phyloP scores from a whole-genome alignment of 2,113 vertebrate genomes.

The Sebastes schlegelii region DNA sequence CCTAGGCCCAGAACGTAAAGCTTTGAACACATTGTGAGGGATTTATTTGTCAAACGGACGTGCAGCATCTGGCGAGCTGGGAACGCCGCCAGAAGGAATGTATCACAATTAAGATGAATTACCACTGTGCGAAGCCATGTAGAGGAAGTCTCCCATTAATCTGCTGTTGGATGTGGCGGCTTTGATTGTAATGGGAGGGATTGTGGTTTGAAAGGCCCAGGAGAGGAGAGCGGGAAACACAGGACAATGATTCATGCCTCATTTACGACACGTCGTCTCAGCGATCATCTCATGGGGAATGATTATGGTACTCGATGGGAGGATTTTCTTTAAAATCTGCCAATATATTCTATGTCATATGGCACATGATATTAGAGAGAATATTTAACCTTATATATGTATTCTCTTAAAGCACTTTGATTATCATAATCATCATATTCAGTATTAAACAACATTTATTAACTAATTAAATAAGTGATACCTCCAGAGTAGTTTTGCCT shows the following conservation, averaged over 20 bases:
- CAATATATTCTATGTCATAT: neutral
- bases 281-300: slow-evolving; percentile 30
- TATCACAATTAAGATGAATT: slow-evolving; percentile 75
- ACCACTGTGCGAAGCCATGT: slow-evolving; percentile 44
- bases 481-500: neutral
- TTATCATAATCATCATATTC: slow-evolving; percentile 26
- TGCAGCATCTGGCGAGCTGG: slow-evolving; percentile 66
- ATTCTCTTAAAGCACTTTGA: slow-evolving; percentile 65
- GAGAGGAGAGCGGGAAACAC: slow-evolving; percentile 41
- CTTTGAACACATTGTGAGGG: slow-evolving; percentile 58
- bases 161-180: slow-evolving; percentile 55
- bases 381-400: slow-evolving; percentile 40
- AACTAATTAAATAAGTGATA: neutral
- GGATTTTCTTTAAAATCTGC: slow-evolving; percentile 3
- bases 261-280: slow-evolving; percentile 29
- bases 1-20: slow-evolving; percentile 40
- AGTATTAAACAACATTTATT: slow-evolving; percentile 27
- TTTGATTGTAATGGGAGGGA: slow-evolving; percentile 56
- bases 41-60: slow-evolving; percentile 63
- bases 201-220: slow-evolving; percentile 37
- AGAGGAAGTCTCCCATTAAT: slow-evolving; percentile 77
- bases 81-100: slow-evolving; percentile 67
- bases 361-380: slow-evolving; percentile 12
- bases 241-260: slow-evolving; percentile 60
- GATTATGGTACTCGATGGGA: slow-evolving; percentile 59